A percentile compares a stretch with the other conserved stretches of the same genome.
phyloP scores from a whole-genome alignment of 2,888 invertebrate species.

The Ophion ventricosus region DNA sequence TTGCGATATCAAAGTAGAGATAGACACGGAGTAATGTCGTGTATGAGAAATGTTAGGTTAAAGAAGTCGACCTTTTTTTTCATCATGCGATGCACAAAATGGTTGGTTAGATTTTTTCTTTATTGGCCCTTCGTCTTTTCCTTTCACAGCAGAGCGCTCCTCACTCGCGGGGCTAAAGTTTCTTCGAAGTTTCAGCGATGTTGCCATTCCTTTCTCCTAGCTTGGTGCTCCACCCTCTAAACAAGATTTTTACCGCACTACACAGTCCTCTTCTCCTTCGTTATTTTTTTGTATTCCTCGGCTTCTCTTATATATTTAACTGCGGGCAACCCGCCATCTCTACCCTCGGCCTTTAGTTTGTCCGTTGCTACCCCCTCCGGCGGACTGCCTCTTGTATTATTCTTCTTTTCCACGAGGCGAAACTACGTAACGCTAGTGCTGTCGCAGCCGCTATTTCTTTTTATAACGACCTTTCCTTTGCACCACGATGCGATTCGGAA shows the following conservation, averaged over 20 bases:
- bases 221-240: constrained; percentile 9
- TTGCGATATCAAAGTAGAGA: background rate
- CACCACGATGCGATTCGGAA: constrained; percentile 22
- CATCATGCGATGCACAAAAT: constrained; percentile 24
- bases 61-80: background rate
- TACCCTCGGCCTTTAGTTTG: constrained; percentile 30
- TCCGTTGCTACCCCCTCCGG: constrained; percentile 23
- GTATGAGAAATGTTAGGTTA: background rate
- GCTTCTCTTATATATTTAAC: constrained; percentile 18
- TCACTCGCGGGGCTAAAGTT: constrained; percentile 39
- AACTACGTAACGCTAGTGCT: background rate
- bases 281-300: background rate
- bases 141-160: background rate
- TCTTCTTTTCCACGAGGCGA: constrained; percentile 18
- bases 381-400: constrained; percentile 17
- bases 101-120: constrained; percentile 11
- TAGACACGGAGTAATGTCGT: background rate
- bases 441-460: constrained; percentile 26
- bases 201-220: constrained; percentile 23
- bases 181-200: constrained; percentile 46
- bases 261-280: background rate
- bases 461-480: constrained; percentile 23
- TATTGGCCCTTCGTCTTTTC: constrained; percentile 4
- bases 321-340: constrained; percentile 13
- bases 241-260: constrained; percentile 37